Evolutionary conservation across 2,888 invertebrate species (phyloP).

Genomic region (Lobophora halterata): DNA sequence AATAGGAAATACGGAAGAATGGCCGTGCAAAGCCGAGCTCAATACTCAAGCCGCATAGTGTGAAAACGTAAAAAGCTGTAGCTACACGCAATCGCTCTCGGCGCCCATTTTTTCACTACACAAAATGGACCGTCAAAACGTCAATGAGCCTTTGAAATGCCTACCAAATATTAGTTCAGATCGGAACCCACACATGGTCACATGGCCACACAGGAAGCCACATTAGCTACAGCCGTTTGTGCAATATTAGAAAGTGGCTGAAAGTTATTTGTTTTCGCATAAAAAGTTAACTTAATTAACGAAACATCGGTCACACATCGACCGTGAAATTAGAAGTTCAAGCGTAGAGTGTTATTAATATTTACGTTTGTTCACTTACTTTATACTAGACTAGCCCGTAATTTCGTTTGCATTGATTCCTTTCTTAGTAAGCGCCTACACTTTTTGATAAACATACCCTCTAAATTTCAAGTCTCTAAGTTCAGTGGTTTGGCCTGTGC

Average conservation of each 20-base stretch:
- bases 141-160: conserved; percentile 70
- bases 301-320: conserved; percentile 54
- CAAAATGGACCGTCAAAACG: conserved; percentile 59
- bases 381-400: conserved; percentile 4
- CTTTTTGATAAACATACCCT: too few species aligned
- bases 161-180: conserved; percentile 69
- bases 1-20: conserved; percentile 61
- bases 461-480: too few species aligned
- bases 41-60: conserved; percentile 52
- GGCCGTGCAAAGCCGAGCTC: conserved; percentile 46
- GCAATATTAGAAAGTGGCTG: conserved; percentile 58
- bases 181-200: conserved; percentile 66
- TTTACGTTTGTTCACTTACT: conserved; percentile 49
- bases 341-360: conserved; percentile 46
- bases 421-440: background rate
- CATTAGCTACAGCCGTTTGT: conserved; percentile 46
- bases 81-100: conserved; percentile 35
- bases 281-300: conserved; percentile 62
- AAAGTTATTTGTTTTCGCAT: conserved; percentile 55
- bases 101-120: conserved; percentile 59
- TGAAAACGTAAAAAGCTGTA: conserved; percentile 20
- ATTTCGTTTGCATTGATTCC: background rate
- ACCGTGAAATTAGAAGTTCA: conserved; percentile 68
- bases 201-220: conserved; percentile 68
- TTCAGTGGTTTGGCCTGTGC: too few species aligned